Conservation (phyloP, 2,888 invertebrate genomes). For the Eueremaeus valkanovi region DNA sequence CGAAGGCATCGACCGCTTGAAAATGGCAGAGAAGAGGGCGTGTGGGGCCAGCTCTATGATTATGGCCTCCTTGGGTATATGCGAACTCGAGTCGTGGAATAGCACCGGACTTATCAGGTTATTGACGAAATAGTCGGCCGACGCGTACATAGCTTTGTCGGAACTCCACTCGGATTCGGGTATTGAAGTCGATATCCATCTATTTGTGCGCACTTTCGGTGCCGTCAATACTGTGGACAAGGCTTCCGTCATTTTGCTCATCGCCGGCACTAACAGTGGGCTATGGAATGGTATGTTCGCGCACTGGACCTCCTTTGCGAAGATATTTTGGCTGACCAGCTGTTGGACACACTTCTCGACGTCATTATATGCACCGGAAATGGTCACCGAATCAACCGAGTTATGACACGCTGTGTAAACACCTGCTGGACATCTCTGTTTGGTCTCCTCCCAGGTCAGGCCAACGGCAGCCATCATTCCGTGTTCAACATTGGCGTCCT, state of each 20-base stretch:
- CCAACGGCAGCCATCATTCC: slow-evolving; percentile 53
- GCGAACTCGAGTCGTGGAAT: slow-evolving; percentile 79
- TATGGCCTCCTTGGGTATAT: slow-evolving; percentile 80
- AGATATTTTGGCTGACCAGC: slow-evolving; percentile 49
- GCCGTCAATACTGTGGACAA: slow-evolving; percentile 73
- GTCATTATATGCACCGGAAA: slow-evolving; percentile 54
- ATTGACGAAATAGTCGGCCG: slow-evolving; percentile 91
- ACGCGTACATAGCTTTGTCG: slow-evolving; percentile 60
- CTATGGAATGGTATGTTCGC: slow-evolving; percentile 70
- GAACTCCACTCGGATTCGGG: slow-evolving; percentile 76
- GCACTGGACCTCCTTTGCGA: slow-evolving; percentile 44
- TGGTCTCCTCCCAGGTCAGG: slow-evolving; percentile 52
- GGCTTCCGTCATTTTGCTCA: slow-evolving; percentile 69
- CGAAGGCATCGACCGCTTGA: slow-evolving; percentile 62
- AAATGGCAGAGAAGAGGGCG: slow-evolving; percentile 84
- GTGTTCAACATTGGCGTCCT: slow-evolving; percentile 44
- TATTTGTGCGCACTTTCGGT: slow-evolving; percentile 70
- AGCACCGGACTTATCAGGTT: slow-evolving; percentile 88
- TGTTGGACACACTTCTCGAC: slow-evolving; percentile 39
- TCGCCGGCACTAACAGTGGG: slow-evolving; percentile 78
- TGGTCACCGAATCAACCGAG: slow-evolving; percentile 56
- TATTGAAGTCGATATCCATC: slow-evolving; percentile 92
- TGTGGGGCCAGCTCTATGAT: slow-evolving; percentile 92
- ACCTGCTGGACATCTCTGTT: slow-evolving; percentile 50
- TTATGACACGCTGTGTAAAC: slow-evolving; percentile 57